These are phyloP conservation scores for Oreonectes daqikongensis DNA, from an alignment of 2,797 vertebrate species.

Conservation along the genomic window DNA sequence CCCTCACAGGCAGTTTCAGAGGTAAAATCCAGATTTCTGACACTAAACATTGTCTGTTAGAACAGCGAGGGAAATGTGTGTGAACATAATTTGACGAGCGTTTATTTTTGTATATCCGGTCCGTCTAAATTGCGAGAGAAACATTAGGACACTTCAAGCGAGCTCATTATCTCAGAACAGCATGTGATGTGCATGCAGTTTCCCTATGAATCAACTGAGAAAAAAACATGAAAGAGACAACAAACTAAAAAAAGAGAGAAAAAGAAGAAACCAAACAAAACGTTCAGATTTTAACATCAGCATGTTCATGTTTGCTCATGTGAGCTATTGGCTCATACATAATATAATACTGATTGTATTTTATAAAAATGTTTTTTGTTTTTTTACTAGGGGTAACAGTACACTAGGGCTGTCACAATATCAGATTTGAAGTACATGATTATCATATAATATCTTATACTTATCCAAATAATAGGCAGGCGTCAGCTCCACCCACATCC, in stretches of 20 bases:
- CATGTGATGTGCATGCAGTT: constrained; percentile 27
- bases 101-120: constrained; percentile 37
- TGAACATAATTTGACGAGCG: constrained; percentile 21
- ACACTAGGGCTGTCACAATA: too few species aligned
- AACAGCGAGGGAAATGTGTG: neutral
- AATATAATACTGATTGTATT: too few species aligned
- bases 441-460: too few species aligned
- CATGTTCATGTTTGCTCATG: constrained; percentile 1
- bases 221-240: neutral
- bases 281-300: neutral
- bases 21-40: constrained; percentile 22
- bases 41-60: neutral
- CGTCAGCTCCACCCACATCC: too few species aligned
- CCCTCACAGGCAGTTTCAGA: constrained; percentile 39
- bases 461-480: too few species aligned
- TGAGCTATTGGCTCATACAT: neutral
- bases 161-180: constrained; percentile 32
- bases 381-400: too few species aligned
- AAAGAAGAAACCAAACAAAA: neutral
- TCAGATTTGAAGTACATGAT: too few species aligned
- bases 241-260: too few species aligned
- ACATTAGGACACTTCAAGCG: constrained; percentile 38
- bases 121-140: neutral
- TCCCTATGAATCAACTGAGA: constrained; percentile 25
- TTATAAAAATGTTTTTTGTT: too few species aligned